These are phyloP conservation scores for Peucedramus taeniatus DNA, from an alignment of 2,113 vertebrate genomes.

Conservation along the genomic window DNA sequence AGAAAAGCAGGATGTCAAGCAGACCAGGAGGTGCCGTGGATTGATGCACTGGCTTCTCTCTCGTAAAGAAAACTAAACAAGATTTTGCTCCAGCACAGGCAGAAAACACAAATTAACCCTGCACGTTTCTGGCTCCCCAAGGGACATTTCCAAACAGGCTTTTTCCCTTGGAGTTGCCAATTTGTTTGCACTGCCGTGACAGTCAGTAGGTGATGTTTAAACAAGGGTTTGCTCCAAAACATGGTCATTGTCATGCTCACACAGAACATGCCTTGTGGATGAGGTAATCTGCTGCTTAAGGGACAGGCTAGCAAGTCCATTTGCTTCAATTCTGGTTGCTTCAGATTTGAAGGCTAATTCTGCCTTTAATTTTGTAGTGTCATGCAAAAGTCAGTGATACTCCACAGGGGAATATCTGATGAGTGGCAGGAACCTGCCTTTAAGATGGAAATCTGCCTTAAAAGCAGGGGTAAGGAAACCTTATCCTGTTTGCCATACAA, in stretches of 20 bases:
- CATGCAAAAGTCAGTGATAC: neutral
- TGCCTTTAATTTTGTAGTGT: neutral
- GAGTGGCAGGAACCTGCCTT: neutral
- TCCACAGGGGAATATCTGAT: neutral
- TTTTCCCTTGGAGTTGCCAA: neutral
- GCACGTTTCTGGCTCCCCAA: neutral
- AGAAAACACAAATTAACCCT: neutral
- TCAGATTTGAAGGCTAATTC: neutral
- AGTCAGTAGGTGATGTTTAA: neutral
- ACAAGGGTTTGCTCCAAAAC: neutral
- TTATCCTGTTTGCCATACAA: neutral
- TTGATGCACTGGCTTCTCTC: conserved; percentile 43
- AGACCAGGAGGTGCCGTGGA: conserved; percentile 29
- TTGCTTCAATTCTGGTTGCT: neutral
- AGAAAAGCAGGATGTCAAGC: conserved; percentile 50
- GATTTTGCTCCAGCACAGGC: neutral
- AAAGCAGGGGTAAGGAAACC: neutral
- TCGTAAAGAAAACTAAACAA: neutral
- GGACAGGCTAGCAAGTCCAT: neutral
- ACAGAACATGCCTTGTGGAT: neutral
- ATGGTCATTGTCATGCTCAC: neutral
- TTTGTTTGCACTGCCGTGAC: neutral
- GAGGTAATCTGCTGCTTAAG: neutral
- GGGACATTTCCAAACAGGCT: neutral
- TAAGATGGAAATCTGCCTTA: neutral